phyloP scores from a whole-genome alignment of 2,888 invertebrate species.

The Sipunculus nudus region DNA sequence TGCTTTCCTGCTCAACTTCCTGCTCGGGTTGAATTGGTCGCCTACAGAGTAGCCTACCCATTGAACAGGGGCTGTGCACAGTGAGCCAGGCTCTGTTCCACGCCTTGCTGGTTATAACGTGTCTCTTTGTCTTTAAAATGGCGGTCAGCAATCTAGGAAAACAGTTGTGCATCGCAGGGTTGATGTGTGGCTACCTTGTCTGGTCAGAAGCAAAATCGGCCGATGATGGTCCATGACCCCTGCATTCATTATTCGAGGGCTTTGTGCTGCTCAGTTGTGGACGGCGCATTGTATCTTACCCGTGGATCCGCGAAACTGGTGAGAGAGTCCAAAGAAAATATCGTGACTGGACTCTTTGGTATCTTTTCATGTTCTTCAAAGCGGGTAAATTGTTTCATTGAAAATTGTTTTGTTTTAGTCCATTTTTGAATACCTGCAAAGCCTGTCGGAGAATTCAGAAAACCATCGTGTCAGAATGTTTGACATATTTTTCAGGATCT shows the following conservation, averaged over 20 bases:
- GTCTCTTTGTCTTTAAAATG: constrained; percentile 79
- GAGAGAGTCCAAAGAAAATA: constrained; percentile 84
- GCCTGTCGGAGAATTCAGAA: no score
- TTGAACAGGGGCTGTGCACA: constrained; percentile 87
- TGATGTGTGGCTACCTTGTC: constrained; percentile 91
- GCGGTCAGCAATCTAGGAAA: constrained; percentile 41
- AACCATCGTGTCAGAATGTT: no score
- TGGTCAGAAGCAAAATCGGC: constrained; percentile 85
- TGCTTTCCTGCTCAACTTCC: constrained; percentile 94
- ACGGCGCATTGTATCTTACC: constrained; percentile 83
- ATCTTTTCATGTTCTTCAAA: constrained; percentile 99
- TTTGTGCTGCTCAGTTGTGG: constrained; percentile 98
- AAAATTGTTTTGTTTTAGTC: no score
- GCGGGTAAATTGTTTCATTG: constrained; percentile 90
- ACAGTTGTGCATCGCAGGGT: constrained; percentile 93
- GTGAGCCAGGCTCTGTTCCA: constrained; percentile 91
- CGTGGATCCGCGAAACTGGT: constrained; percentile 78
- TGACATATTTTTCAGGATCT: no score
- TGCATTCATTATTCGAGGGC: constrained; percentile 90
- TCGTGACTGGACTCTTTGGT: constrained; percentile 96
- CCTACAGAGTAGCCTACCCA: constrained; percentile 89
- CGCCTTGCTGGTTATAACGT: constrained; percentile 90
- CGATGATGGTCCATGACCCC: constrained; percentile 76
- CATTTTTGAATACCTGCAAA: no score
- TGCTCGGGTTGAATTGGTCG: constrained; percentile 67